These are phyloP conservation scores for Brenthis daphne DNA, from an alignment of 2,888 invertebrate genomes.

Conservation along the genomic window DNA sequence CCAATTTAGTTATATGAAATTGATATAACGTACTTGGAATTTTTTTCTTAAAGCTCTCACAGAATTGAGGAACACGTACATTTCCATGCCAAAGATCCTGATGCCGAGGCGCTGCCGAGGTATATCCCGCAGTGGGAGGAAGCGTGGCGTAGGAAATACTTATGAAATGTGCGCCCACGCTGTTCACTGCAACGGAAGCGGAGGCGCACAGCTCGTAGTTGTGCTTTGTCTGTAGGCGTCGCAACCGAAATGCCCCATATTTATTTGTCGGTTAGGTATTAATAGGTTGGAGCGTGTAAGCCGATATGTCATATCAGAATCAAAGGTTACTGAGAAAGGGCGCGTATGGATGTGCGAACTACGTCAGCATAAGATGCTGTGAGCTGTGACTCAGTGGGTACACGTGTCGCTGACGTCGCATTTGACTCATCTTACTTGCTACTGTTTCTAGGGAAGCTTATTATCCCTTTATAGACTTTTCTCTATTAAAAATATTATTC, in stretches of 20 bases:
- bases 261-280: slow-evolving; percentile 38
- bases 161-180: slow-evolving; percentile 73
- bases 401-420: slow-evolving; percentile 73
- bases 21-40: slow-evolving; percentile 29
- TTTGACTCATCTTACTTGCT: slow-evolving; percentile 65
- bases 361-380: slow-evolving; percentile 65
- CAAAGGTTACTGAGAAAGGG: slow-evolving; percentile 47
- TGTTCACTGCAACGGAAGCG: slow-evolving; percentile 62
- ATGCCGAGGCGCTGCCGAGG: not conserved
- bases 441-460: slow-evolving; percentile 31
- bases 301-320: slow-evolving; percentile 53
- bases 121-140: slow-evolving; percentile 52
- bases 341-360: slow-evolving; percentile 41
- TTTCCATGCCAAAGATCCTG: slow-evolving; percentile 28
- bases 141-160: slow-evolving; percentile 69
- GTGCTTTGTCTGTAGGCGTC: slow-evolving; percentile 54
- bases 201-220: slow-evolving; percentile 57
- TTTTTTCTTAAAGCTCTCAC: no score
- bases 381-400: slow-evolving; percentile 65
- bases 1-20: slow-evolving; percentile 53
- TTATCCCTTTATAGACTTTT: no score
- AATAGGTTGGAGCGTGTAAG: slow-evolving; percentile 47
- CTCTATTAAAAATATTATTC: no score
- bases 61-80: slow-evolving; percentile 53
- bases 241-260: slow-evolving; percentile 43